Base-by-base conservation (phyloP, 2,888 invertebrate genomes). In the Nowickia ferox region DNA sequence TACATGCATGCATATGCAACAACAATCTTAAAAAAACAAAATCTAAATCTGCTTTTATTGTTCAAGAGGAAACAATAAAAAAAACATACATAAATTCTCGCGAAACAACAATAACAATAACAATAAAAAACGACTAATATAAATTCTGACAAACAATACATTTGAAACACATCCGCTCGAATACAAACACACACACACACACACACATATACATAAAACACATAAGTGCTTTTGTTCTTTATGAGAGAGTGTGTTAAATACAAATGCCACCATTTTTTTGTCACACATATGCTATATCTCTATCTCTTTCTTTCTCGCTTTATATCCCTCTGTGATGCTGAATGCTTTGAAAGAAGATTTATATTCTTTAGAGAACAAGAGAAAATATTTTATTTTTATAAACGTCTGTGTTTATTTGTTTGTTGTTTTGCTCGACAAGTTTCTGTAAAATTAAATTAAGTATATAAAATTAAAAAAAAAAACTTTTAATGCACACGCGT, bases 381-480 rank as follows among this genome's bases (percentile, higher is more conserved):
- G 38, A 22, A 61, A 61, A 59, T 19, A 30, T 22, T 11, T 57
- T 74, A 38, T 19, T 15, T 19, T 6, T 68, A 15, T 9, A 55
- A 80, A 61, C 11, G 19, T 57, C 65, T 68, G 22, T 44, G 13
- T 69, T 75, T 61, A 17, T 68, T 30, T 59, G 17, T 30, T 68
- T 71, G 15, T 17, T 57, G 65, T 55, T 72, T 79, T 59, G 57
- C 55, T 72, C 57, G 48, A 51, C 42, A 42, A 69, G n/a, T 72
- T 80, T 61, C 57, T 48, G 9, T 40, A 22, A 66, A 81, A 66
- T 74, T 66, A 80, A 80, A 42, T 80, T 72, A 72, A 72, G 63
- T 80, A 40, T 57, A 65, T 74, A 59, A 74, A 68, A 81, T 74
- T 68, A 68, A 81, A 74, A 59, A 57, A n/a, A 59, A 44, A 66